Evolutionary conservation across 1,140 invertebrate species (phyloP).

Genomic region (Lepidotrigona ventralis): DNA sequence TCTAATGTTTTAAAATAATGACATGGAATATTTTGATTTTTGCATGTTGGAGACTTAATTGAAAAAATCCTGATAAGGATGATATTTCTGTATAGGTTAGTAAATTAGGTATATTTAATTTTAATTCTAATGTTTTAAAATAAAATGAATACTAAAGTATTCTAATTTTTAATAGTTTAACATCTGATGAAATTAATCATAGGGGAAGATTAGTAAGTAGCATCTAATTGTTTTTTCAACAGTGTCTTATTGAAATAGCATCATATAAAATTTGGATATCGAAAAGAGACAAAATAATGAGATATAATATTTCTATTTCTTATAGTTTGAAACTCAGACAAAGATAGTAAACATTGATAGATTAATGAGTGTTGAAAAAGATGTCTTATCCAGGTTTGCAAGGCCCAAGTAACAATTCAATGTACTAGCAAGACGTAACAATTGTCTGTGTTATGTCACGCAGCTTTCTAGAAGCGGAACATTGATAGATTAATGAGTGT

Average conservation of each 20-base stretch:
- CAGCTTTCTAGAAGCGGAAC: slow-evolving; percentile 76
- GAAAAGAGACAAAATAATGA: background rate
- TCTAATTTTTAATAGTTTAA: too few relatives aligned
- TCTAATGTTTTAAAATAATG: too few relatives aligned
- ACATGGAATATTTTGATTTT: background rate
- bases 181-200: too few relatives aligned
- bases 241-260: background rate
- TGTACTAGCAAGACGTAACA: slow-evolving; percentile 77
- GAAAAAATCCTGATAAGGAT: background rate
- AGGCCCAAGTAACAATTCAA: slow-evolving; percentile 25
- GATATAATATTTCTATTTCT: too few relatives aligned
- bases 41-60: background rate
- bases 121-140: background rate
- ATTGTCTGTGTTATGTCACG: slow-evolving; percentile 78
- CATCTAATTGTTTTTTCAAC: background rate
- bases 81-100: background rate
- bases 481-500: too few relatives aligned
- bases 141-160: background rate
- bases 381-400: background rate
- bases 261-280: too few relatives aligned
- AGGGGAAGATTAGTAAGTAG: background rate
- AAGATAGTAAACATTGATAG: background rate
- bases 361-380: background rate
- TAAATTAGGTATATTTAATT: too few relatives aligned
- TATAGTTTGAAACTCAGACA: background rate